phyloP scores from a whole-genome alignment of 2,113 vertebrate genomes.

The Oreocharis arfaki region DNA sequence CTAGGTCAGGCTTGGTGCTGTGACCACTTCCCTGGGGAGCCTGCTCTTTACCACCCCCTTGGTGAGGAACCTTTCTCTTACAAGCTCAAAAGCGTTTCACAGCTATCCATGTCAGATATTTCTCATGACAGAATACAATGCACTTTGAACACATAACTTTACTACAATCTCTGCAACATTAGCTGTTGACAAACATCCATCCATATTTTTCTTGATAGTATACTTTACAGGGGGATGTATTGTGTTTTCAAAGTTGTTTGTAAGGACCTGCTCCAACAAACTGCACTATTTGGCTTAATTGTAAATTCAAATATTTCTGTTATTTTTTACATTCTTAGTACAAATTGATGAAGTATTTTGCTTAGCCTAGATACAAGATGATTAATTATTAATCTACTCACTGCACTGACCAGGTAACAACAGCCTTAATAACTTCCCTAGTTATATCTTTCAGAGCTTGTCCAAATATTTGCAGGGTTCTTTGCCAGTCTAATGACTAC shows the following conservation, averaged over 20 bases:
- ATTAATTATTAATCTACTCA: neutral
- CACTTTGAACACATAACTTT: neutral
- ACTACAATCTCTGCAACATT: neutral
- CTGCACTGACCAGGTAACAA: neutral
- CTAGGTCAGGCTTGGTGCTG: neutral
- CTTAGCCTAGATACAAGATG: neutral
- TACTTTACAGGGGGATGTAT: neutral
- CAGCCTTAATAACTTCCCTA: neutral
- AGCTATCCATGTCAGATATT: neutral
- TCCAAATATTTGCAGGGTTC: neutral
- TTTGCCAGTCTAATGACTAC: neutral
- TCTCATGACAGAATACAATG: neutral
- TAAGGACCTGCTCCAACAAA: fast-evolving
- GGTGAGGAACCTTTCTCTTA: neutral
- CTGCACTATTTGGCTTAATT: neutral
- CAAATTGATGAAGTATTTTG: neutral
- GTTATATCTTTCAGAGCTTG: neutral
- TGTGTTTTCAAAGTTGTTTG: neutral
- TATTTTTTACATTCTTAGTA: neutral
- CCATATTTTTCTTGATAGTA: neutral
- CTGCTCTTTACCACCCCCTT: neutral
- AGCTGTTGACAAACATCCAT: neutral
- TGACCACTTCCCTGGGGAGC: neutral
- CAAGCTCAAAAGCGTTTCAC: neutral
- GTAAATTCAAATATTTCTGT: neutral